These are phyloP conservation scores for Lerema accius DNA, from an alignment of 1,140 invertebrate species.

Conservation along the genomic window DNA sequence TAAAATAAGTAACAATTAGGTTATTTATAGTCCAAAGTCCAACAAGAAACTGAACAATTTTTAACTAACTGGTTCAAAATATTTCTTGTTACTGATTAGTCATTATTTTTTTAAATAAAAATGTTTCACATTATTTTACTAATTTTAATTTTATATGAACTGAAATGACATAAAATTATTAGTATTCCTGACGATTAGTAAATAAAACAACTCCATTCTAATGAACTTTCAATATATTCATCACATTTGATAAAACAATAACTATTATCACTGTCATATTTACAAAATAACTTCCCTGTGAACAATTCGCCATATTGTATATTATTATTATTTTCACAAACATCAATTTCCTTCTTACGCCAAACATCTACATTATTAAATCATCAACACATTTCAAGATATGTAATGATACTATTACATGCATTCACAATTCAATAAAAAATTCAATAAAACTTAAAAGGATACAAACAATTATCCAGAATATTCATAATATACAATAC, in stretches of 20 bases:
- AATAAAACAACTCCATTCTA: constrained; percentile 56
- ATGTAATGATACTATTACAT: too few species aligned
- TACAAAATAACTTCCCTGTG: constrained; percentile 53
- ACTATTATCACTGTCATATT: constrained; percentile 70
- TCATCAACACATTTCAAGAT: constrained; percentile 1
- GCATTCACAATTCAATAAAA: constrained; percentile 4
- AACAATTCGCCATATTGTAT: constrained; percentile 23
- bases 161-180: too few species aligned
- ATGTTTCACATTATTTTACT: not conserved
- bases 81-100: too few species aligned
- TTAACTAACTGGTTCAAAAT: too few species aligned
- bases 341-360: not conserved
- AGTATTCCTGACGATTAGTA: too few species aligned
- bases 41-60: too few species aligned
- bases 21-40: too few species aligned
- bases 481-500: constrained; percentile 72
- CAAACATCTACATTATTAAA: too few species aligned
- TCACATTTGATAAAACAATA: constrained; percentile 77
- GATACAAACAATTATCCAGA: constrained; percentile 19
- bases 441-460: constrained; percentile 31
- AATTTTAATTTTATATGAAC: constrained; percentile 3
- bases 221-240: constrained; percentile 77
- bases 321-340: not conserved
- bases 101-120: too few species aligned
- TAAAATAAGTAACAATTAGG: too few species aligned